Evolutionary conservation across 1,140 invertebrate species (phyloP), one percentile per base, ranked within the genome.

Genomic region (Heliconius hewitsoni): DNA sequence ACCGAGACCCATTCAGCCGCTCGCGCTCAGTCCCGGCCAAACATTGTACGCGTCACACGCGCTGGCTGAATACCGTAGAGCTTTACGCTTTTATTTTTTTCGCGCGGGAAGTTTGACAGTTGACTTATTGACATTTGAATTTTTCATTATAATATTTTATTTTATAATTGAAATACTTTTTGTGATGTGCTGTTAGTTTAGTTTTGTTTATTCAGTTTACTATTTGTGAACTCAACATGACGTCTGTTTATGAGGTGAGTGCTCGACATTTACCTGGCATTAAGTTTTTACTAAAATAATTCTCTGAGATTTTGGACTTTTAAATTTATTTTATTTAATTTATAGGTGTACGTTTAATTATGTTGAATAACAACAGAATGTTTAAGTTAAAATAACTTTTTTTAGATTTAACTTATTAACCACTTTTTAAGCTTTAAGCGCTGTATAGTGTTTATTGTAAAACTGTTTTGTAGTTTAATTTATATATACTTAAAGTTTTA

Each of bases 221-320:
- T 87, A 82, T 84, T 82, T 85, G 85, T 84, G 83, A 87, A 85
- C 80, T 86, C 80, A 81, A 90, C 74, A 93, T 93, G 92, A 93
- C 90, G 87, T 91, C 92, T 86, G 73, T 93, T 80, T 93, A 93
- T 85, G 91, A 93, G 91, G 92, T 93, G 88, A 93, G 92, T 92
- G 90, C 85, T 86, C 88, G 90, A 88, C 88, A 90, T 93, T 92
- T 91, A 84, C 78, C 74, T 92, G 90, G 83, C 90, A 90, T 90
- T 90, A 87, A 60, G 86, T 90, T 91, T 91, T 91, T 91, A 90
- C 88, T 88, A 84, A 82, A 79, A 79, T 81, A 82, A 77, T 66
- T 30, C 13, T 16, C 11, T 1, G 55, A 60, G 13, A 66, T 9
- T 30, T 3, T 30, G 2, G 27, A 23, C 23, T 16, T 13, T 30